Conservation (phyloP, 2,888 invertebrate species). For the Therioaphis trifolii region DNA sequence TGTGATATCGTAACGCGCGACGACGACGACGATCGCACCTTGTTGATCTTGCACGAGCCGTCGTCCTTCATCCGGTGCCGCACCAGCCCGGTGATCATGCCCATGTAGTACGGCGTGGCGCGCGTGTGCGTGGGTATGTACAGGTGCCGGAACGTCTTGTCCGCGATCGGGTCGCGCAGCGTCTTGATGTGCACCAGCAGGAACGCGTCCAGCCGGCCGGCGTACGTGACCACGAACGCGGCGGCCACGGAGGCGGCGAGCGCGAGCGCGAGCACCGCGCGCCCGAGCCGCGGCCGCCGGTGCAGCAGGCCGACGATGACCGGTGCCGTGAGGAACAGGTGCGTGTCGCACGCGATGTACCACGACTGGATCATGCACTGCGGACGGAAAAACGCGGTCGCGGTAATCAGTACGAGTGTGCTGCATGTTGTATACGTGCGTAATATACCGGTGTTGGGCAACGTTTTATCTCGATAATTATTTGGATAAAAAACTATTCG, state of each 20-base stretch:
- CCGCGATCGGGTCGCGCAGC: slow-evolving; percentile 63
- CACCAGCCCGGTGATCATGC: slow-evolving; percentile 65
- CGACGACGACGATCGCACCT: slow-evolving; percentile 43
- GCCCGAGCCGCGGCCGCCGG: slow-evolving; percentile 58
- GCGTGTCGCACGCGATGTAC: slow-evolving; percentile 66
- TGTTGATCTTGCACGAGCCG: slow-evolving; percentile 64
- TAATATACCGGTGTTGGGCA: too few species aligned
- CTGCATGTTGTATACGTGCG: too few species aligned
- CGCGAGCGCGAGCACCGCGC: slow-evolving; percentile 35
- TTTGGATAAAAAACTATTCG: too few species aligned
- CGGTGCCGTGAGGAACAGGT: slow-evolving; percentile 64
- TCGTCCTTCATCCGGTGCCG: slow-evolving; percentile 63
- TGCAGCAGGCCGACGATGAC: slow-evolving; percentile 62
- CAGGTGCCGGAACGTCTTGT: slow-evolving; percentile 64
- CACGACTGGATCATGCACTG: slow-evolving; percentile 65
- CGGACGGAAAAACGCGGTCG: neutral
- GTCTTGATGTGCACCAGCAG: slow-evolving; percentile 63
- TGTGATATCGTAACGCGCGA: too few species aligned
- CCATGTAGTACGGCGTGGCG: slow-evolving; percentile 66
- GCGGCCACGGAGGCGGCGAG: slow-evolving; percentile 60
- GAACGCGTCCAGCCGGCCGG: slow-evolving; percentile 61
- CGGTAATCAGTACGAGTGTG: too few species aligned
- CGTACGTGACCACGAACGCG: slow-evolving; percentile 63
- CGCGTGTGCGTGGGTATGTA: slow-evolving; percentile 66
- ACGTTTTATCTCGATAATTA: too few species aligned